Percentiles rank a stretch among this genome's conserved stretches.
phyloP scores from a whole-genome alignment of 2,888 invertebrate species.

The Dolichomitus sp. region DNA sequence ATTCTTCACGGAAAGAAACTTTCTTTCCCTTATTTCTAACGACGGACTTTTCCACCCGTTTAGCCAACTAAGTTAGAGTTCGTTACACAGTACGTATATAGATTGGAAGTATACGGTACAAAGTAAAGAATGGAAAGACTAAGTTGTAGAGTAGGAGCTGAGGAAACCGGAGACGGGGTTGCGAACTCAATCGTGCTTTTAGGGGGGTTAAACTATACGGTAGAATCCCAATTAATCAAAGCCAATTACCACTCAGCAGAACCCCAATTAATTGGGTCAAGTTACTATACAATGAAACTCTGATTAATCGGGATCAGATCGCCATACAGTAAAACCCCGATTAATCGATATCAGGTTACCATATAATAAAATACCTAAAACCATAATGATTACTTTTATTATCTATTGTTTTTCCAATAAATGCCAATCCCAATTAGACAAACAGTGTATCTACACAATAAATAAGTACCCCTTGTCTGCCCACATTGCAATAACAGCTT shows the following conservation, averaged over 20 bases:
- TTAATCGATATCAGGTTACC: not conserved
- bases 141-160: not conserved
- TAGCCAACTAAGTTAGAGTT: not conserved
- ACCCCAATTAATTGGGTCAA: not conserved
- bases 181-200: constrained; percentile 27
- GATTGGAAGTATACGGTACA: too few species aligned
- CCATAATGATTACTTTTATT: not conserved
- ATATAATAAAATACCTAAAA: not conserved
- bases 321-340: too few species aligned
- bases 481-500: not conserved
- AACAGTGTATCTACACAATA: not conserved
- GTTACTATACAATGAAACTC: not conserved
- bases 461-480: not conserved
- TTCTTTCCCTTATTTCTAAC: not conserved
- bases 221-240: too few species aligned
- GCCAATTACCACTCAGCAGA: too few species aligned
- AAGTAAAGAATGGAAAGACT: constrained; percentile 15
- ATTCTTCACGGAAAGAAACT: too few species aligned
- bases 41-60: not conserved
- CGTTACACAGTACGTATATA: too few species aligned
- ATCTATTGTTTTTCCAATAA: constrained; percentile 2
- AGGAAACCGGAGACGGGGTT: constrained; percentile 45
- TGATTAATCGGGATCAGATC: too few species aligned
- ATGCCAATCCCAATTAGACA: constrained; percentile 4
- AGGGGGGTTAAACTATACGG: too few species aligned